phyloP scores from a whole-genome alignment of 1,140 invertebrate species.

The Eubasilissa regina region DNA sequence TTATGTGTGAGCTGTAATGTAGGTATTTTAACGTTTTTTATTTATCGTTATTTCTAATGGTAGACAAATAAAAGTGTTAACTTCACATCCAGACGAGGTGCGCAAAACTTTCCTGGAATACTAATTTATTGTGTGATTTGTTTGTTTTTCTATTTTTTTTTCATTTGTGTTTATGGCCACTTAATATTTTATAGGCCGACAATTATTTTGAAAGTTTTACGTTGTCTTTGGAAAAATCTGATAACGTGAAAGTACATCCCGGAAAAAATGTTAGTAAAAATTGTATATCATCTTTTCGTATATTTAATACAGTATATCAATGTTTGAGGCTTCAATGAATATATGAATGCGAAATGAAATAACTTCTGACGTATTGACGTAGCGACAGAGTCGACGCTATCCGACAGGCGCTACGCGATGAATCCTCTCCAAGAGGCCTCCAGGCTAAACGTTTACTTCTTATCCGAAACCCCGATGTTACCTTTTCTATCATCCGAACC shows the following conservation, averaged over 20 bases:
- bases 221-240: background rate
- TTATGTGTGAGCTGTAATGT: too few species aligned
- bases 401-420: slow-evolving; percentile 1
- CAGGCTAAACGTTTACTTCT: slow-evolving; percentile 15
- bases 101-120: too few species aligned
- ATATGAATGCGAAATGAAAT: slow-evolving; percentile 35
- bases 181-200: too few species aligned
- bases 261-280: background rate
- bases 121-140: too few species aligned
- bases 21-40: too few species aligned
- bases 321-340: slow-evolving; percentile 25
- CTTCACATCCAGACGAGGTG: too few species aligned
- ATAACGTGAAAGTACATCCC: too few species aligned
- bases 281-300: background rate
- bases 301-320: slow-evolving; percentile 14
- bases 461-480: slow-evolving; percentile 16
- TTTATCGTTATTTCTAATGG: too few species aligned
- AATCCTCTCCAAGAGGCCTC: background rate
- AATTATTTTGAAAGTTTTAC: too few species aligned
- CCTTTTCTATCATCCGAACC: slow-evolving; percentile 22
- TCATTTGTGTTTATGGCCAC: too few species aligned
- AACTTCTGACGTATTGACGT: slow-evolving; percentile 28
- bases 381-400: slow-evolving; percentile 9
- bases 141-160: too few species aligned
- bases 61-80: too few species aligned